A percentile compares a stretch with the other conserved stretches of the same genome.
These are phyloP conservation scores for Corbicula japonica DNA, from an alignment of 2,888 invertebrate genomes.

Conservation along the genomic window DNA sequence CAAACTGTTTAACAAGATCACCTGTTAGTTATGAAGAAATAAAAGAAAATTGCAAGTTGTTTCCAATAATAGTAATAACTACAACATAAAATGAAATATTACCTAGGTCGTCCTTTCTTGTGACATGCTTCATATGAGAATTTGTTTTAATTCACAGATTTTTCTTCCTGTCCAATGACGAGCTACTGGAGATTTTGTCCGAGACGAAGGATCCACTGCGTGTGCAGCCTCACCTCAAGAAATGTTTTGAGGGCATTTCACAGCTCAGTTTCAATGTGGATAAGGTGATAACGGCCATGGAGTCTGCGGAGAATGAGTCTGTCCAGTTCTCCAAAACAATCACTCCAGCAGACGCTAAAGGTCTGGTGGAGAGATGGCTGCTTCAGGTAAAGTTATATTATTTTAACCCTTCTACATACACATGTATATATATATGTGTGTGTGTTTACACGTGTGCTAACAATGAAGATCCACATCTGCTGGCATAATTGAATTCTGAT, in stretches of 20 bases:
- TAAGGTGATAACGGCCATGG: conserved; percentile 85
- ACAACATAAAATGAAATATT: no score
- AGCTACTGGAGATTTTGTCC: conserved; percentile 86
- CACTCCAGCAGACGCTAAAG: conserved; percentile 84
- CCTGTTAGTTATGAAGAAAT: no score
- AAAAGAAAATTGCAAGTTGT: no score
- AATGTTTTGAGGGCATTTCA: conserved; percentile 86
- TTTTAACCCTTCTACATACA: no score
- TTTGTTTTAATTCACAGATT: conserved; percentile 72
- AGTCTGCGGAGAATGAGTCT: conserved; percentile 85
- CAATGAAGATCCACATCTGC: no score
- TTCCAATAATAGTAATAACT: no score
- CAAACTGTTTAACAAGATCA: no score
- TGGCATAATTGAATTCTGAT: no score
- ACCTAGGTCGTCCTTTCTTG: neutral
- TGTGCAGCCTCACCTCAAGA: conserved; percentile 86
- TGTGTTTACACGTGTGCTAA: no score
- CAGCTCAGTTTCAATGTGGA: conserved; percentile 83
- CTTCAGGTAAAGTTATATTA: no score
- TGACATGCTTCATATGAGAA: neutral
- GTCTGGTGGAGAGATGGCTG: conserved; percentile 86
- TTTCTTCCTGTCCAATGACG: conserved; percentile 86
- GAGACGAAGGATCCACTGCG: conserved; percentile 86
- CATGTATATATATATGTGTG: no score
- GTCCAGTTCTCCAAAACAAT: conserved; percentile 82